Evolutionary conservation across 1,140 invertebrate genomes (phyloP), one percentile per base, ranked within the genome.

Genomic region (Onthophagus taurus): DNA sequence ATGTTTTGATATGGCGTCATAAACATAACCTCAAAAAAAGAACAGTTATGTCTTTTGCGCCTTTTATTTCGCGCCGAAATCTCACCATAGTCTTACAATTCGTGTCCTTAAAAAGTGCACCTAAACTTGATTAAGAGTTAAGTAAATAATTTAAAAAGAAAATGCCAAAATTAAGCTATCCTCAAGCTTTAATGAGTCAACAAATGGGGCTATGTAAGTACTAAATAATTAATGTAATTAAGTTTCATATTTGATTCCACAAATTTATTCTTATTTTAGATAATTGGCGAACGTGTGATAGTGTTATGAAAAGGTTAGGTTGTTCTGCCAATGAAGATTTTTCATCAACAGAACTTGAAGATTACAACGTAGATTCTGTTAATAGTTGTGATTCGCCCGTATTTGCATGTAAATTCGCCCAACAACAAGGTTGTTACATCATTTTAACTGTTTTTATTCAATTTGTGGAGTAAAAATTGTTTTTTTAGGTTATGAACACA

Each of bases 391-490:
- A 59, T 23, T 50, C 58, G 43, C 75, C 77, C 2, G 76, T 80
- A 50, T 80, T 80, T 55, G 74, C 77, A 0, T 78, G 77, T 47
- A 76, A 77, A 52, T 79, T 78, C 51, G 70, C 76, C 6, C 74
- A 76, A 50, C 50, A 59, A 50, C 21, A 37, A 47, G 45, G 46
- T 20, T 48, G 57, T 66, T 9, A 68, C 61, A 47, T 54, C 46
- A 46, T 64, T 66, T 26, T 26, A 26, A 26, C 7, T 7, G 24
- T 26, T 26, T 26, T n/a, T n/a, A 26, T 26, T 38, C 3, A 23
- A 39, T 26, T 42, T n/a, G n/a, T n/a, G n/a, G n/a, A 26, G 6
- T 33, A 11, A 5, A 7, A 33, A 33, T 13, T 11, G 63, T 66
- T 47, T 62, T 66, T 17, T 53, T 71, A 26, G 73, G 74, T 16